Base-by-base conservation (phyloP, 2,113 vertebrate genomes). In the Crocuta crocuta region DNA sequence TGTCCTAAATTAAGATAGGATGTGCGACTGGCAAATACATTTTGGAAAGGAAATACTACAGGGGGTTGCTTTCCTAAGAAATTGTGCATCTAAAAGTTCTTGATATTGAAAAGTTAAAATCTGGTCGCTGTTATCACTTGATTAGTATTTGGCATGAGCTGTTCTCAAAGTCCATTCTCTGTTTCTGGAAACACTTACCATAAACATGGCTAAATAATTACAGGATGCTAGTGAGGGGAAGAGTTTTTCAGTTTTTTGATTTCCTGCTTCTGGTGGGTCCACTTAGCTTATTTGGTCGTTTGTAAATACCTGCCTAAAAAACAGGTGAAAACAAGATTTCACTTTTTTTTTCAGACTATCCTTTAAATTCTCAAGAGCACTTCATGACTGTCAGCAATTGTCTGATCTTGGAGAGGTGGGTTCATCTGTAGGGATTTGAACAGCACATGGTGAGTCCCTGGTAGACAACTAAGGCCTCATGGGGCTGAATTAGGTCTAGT, bases 141-240 rank as follows among this genome's bases (percentile, higher is more conserved):
- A 70, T 45, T 76, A n/a, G 28, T 96, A 24, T 76, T 95, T 86
- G 76, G 68, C 43, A 50, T 88, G 84, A 93, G 76, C n/a, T 45
- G 0, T 63, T 53, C 28, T 39, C 88, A 28, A 74, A 83, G 48
- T 73, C 33, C 66, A 24, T 71, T 78, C 23, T 66, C 45, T 78
- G 50, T 88, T 90, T 90, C 82, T 70, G 58, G 71, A 58, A 66
- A 89, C 84, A 61, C 5, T 85, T 79, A 24, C 50, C 89, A 35
- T 93, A 91, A 96, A 92, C 71, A 68, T 91, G 61, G 79, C 50
- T 70, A 63, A 94, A 23, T 94, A 93, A 96, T 92, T 88, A 94
- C 26, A 81, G 91, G 94, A 79, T 91, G 81, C 85, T 16, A 55
- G 35, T 43, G 63, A 94, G 66, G 28, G 73, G 91, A 78, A 85